These are phyloP conservation scores for Sitta carolinensis DNA, from an alignment of 2,797 vertebrate genomes.

Conservation along the genomic window DNA sequence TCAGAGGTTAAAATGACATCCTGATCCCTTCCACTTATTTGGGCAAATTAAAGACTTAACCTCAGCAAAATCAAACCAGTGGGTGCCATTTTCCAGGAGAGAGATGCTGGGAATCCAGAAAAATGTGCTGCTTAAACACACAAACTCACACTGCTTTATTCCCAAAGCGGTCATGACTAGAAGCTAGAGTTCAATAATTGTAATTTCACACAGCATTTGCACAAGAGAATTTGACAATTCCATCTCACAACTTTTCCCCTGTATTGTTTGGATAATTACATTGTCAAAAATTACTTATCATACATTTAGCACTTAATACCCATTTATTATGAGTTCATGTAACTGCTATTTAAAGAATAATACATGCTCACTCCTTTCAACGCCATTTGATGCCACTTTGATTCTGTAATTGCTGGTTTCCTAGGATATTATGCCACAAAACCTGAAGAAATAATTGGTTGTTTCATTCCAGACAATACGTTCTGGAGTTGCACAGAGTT, in stretches of 20 bases:
- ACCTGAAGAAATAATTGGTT: conserved; percentile 83
- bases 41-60: background rate
- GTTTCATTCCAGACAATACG: conserved; percentile 80
- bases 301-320: conserved; percentile 81
- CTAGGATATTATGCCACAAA: conserved; percentile 83
- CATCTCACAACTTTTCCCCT: conserved; percentile 66
- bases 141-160: background rate
- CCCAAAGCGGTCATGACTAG: background rate
- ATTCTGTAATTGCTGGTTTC: conserved; percentile 83
- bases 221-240: conserved; percentile 63
- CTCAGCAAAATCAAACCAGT: background rate
- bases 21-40: background rate
- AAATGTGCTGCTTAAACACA: background rate
- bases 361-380: conserved; percentile 74
- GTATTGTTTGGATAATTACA: conserved; percentile 79
- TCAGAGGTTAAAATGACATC: background rate
- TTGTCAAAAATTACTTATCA: conserved; percentile 83
- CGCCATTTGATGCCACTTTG: conserved; percentile 76
- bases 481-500: conserved; percentile 68
- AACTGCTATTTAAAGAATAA: conserved; percentile 85
- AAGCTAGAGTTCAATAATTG: background rate
- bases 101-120: background rate
- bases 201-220: background rate
- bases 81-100: background rate
- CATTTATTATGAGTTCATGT: conserved; percentile 82